Evolutionary conservation across 2,888 invertebrate genomes (phyloP), one percentile per base, ranked within the genome.

Genomic region (Brenthis ino): DNA sequence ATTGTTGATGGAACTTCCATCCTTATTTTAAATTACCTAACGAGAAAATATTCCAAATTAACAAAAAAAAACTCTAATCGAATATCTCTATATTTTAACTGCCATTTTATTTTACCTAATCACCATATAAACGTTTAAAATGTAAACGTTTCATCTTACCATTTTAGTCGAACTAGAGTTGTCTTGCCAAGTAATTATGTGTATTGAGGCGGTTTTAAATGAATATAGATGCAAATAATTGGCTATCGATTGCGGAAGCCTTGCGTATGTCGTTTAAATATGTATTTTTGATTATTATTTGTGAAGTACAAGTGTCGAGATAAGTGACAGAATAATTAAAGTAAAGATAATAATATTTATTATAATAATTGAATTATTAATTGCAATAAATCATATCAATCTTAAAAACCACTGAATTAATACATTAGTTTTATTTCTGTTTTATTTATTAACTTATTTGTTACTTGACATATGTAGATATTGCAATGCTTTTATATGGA

Each of bases 151-250:
- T 63, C 57, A 51, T 68, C 68, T 63, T 64, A 33, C 71, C 81
- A 79, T 77, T 75, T 79, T 73, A 65, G 75, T 70, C 56, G 72
- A 75, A 72, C 74, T 64, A 74, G 74, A 76, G 69, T 81, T 80
- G 80, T 85, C 86, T 84, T 87, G 84, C 80, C 77, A 82, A 79
- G 77, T 79, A 82, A 84, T 84, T 83, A 85, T 68, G 71, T 77
- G 77, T 77, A 75, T 69, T 69, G 70, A 76, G 74, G 75, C 77
- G 75, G 75, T 70, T 74, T 77, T 80, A 78, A 78, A 83, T 85
- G 79, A 82, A 83, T 84, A 84, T 85, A 78, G 80, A 85, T 85
- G 77, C 75, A 73, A 72, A 77, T 85, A 84, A 87, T 85, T 86
- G 82, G 79, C 70, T 71, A 77, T 77, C 74, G 75, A 77, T 82